Base-by-base conservation (phyloP, 2,113 vertebrate genomes). In the Nasalis larvatus region DNA sequence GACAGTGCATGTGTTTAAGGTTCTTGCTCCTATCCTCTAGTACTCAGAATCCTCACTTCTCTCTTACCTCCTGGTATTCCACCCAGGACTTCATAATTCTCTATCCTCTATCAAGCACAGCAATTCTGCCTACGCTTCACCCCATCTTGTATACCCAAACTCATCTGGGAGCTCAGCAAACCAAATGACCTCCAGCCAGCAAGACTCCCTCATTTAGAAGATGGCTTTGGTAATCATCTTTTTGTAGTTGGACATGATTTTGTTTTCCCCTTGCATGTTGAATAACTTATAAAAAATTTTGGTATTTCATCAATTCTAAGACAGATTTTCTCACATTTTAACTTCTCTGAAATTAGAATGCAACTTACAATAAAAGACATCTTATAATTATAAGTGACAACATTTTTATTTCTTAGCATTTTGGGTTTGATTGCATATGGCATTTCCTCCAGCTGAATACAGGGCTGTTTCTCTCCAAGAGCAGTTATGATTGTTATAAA, bases 391-490 rank as follows among this genome's bases (percentile, higher is more conserved):
- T 35, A 81, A 84, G 54, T 84, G 63, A 93, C 37, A 89, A 58
- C 13, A 74, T 91, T 93, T 95, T 94, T 91, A 76, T 89, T 89
- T 82, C 74, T 91, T 93, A 93, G 25, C 5, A 54, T 87, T 86
- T 86, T 93, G 76, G 47, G 84, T 73, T 84, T 91, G 68, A 91
- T 91, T 91, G 91, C 96, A 69, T 82, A 83, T 86, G 86, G 45
- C 76, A 96, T 49, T 90, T 96, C 74, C 32, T 96, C 18, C 10
- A 80, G 47, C 32, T 83, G 63, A 96, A 95, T 6, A 69, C 30
- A 83, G 12, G 47, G 23, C 49, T 45, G 49, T 73, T 92, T 81
- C 6, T 94, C 60, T 92, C 63, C 63, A 87, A 90, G 35, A 93
- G 56, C 63, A 89, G 73, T 93, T 83, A 89, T 42, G 54, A 81